Conservation (phyloP, 2,797 vertebrate genomes). For the Gallirallus australis region DNA sequence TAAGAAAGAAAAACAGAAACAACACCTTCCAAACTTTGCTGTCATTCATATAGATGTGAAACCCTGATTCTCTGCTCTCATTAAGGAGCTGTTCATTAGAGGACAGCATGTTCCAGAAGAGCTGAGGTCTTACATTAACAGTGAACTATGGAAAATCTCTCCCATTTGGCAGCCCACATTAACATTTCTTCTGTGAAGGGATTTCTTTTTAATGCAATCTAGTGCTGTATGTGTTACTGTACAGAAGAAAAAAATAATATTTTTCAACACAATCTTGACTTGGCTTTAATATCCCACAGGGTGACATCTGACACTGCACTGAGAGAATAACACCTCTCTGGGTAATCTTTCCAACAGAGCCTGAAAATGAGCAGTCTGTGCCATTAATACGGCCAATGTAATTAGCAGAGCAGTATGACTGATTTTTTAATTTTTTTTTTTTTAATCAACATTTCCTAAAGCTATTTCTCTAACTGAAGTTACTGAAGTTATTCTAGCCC, state of each 20-base stretch:
- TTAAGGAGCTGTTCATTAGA: conserved; percentile 73
- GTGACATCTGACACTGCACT: conserved; percentile 57
- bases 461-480: conserved; percentile 16
- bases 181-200: conserved; percentile 65
- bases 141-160: conserved; percentile 65
- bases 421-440: neutral
- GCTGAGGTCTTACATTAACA: conserved; percentile 61
- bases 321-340: conserved; percentile 65
- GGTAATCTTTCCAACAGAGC: conserved; percentile 68
- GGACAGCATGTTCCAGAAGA: conserved; percentile 37
- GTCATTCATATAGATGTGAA: neutral
- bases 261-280: conserved; percentile 65
- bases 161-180: conserved; percentile 63
- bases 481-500: neutral
- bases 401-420: conserved; percentile 47
- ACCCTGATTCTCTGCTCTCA: conserved; percentile 29
- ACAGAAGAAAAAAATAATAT: conserved; percentile 68
- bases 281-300: conserved; percentile 71
- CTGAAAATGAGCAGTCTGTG: conserved; percentile 55
- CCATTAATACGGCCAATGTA: conserved; percentile 51
- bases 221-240: conserved; percentile 49
- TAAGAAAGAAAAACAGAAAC: conserved; percentile 68
- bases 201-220: conserved; percentile 53
- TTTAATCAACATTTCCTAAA: conserved; percentile 58
- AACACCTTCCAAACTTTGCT: conserved; percentile 58